phyloP scores from a whole-genome alignment of 2,797 vertebrate genomes.

The Champsocephalus esox region DNA sequence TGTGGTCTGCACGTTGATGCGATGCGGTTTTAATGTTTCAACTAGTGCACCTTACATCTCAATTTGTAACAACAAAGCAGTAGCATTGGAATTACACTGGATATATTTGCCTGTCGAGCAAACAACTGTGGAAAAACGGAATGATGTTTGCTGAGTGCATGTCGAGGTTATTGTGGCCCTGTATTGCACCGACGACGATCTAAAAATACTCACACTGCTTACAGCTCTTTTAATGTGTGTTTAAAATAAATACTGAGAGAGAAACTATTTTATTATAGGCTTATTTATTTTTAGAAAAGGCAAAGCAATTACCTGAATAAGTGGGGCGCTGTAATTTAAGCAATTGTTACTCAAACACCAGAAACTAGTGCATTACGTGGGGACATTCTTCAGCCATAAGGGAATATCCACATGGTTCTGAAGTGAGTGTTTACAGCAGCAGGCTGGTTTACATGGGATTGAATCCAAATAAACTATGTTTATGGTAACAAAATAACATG shows the following conservation, averaged over 20 bases:
- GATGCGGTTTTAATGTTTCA: slow-evolving; percentile 51
- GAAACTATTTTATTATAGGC: not conserved
- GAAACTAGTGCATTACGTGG: not conserved
- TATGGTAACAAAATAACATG: not conserved
- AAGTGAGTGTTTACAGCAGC: slow-evolving; percentile 3
- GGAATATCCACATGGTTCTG: slow-evolving; percentile 5
- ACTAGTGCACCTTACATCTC: slow-evolving; percentile 46
- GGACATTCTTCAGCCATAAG: not conserved
- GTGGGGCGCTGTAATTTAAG: not conserved
- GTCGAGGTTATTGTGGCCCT: slow-evolving; percentile 19
- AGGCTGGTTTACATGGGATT: not conserved
- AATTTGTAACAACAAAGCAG: slow-evolving; percentile 44
- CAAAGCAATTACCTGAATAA: not conserved
- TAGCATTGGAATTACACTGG: slow-evolving; percentile 16
- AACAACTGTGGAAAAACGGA: slow-evolving; percentile 6
- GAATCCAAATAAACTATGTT: slow-evolving; percentile 17
- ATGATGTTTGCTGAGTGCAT: not conserved
- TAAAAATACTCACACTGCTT: slow-evolving; percentile 12
- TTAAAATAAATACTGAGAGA: not conserved
- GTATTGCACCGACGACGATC: not conserved
- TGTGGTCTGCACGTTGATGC: slow-evolving; percentile 59
- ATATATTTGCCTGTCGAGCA: slow-evolving; percentile 26
- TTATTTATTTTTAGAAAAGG: no score
- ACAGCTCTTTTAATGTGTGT: not conserved
- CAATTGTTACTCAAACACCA: slow-evolving; percentile 5